Conservation (phyloP, 1,140 invertebrate genomes). For the Galleria mellonella region DNA sequence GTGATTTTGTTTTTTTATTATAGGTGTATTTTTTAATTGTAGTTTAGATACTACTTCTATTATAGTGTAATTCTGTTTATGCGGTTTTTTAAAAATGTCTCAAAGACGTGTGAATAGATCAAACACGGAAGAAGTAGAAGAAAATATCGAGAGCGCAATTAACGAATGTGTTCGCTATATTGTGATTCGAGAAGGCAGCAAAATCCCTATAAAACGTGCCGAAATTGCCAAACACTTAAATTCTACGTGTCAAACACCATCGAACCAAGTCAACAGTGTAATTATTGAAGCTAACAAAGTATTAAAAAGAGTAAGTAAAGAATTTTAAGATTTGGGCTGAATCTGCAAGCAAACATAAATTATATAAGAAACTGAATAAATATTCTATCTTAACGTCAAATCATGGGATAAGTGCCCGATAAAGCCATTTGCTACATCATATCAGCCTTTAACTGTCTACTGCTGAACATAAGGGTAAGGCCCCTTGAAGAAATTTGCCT, state of each 20-base stretch:
- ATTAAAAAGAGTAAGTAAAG: slow-evolving; percentile 30
- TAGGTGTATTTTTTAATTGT: no score
- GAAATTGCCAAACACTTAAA: slow-evolving; percentile 45
- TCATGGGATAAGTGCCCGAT: no score
- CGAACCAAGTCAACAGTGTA: slow-evolving; percentile 25
- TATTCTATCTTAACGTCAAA: no score
- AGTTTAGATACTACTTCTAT: no score
- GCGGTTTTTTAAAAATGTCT: slow-evolving; percentile 19
- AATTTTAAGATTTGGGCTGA: background rate
- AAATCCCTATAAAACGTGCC: slow-evolving; percentile 41
- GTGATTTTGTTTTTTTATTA: no score
- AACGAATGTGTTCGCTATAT: slow-evolving; percentile 47
- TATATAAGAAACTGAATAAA: no score
- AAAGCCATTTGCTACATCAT: no score
- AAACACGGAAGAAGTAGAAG: slow-evolving; percentile 6
- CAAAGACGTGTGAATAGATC: slow-evolving; percentile 21
- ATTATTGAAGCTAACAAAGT: slow-evolving; percentile 33
- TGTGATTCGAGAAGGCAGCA: slow-evolving; percentile 47
- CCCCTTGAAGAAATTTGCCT: no score
- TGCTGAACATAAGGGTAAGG: no score
- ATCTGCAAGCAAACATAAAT: background rate
- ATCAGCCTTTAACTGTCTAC: no score
- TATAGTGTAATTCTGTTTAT: no score
- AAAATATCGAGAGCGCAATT: slow-evolving; percentile 15
- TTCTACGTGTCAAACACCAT: slow-evolving; percentile 19